Conservation (phyloP, 2,888 invertebrate species). For the Calliphora vomitoria region DNA sequence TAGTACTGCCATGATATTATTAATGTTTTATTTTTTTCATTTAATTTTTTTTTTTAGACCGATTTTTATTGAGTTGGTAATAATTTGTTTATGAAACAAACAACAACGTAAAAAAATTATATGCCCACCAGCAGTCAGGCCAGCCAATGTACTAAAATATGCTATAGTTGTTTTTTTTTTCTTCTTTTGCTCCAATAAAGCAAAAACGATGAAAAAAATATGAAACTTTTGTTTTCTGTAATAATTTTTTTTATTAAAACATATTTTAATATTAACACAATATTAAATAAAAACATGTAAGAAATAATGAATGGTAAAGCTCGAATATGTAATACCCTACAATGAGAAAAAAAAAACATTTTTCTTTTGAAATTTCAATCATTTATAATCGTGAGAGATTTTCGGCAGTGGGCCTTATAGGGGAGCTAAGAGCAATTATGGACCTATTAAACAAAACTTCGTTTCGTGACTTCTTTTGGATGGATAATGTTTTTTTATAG, state of each 20-base stretch:
- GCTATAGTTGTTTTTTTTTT: background rate
- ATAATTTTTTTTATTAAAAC: conserved; percentile 13
- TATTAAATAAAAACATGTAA: background rate
- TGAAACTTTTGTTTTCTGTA: background rate
- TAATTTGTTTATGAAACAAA: conserved; percentile 64
- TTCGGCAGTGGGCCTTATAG: no score
- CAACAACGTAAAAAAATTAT: conserved; percentile 32
- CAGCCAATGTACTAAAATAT: conserved; percentile 3
- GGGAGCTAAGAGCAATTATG: no score
- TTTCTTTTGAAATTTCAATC: no score
- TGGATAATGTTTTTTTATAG: no score
- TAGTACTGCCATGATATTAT: background rate
- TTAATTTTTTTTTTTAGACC: conserved; percentile 12
- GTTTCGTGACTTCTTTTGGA: no score
- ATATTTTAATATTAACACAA: conserved; percentile 41
- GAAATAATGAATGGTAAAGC: no score
- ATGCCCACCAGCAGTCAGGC: conserved; percentile 5
- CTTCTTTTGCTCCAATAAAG: background rate
- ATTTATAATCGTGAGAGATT: no score
- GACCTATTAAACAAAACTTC: no score
- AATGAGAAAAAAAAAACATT: no score
- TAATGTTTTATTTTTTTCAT: background rate
- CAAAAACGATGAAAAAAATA: background rate
- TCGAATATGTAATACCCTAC: no score
- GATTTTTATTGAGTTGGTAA: conserved; percentile 66